Conservation (phyloP, 2,113 vertebrate species). For the Syngnathus typhle region DNA sequence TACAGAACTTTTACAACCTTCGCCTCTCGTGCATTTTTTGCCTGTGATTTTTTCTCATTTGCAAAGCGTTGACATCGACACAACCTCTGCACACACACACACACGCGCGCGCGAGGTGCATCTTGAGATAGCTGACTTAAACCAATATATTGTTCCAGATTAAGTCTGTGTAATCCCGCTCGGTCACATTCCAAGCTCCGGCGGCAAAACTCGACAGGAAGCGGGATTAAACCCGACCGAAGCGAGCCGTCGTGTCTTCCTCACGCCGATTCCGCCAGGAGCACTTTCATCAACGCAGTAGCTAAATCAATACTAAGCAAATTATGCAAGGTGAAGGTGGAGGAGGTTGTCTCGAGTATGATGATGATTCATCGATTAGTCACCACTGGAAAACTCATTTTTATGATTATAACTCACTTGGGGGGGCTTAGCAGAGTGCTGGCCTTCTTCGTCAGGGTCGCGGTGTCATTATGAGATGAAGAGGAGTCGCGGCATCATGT, state of each 20-base stretch:
- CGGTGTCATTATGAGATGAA: neutral
- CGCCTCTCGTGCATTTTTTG: neutral
- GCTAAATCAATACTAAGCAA: constrained; percentile 40
- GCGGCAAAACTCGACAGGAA: constrained; percentile 44
- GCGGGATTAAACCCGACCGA: constrained; percentile 52
- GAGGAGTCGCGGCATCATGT: neutral
- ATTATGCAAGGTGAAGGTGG: constrained; percentile 16
- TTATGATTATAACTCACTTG: neutral
- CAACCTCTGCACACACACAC: constrained; percentile 11
- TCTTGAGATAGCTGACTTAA: constrained; percentile 48
- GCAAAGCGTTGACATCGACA: constrained; percentile 23
- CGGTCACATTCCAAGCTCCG: constrained; percentile 45
- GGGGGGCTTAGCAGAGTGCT: neutral
- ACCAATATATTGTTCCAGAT: constrained; percentile 66
- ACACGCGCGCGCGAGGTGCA: constrained; percentile 24
- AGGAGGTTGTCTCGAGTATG: neutral
- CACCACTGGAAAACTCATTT: neutral
- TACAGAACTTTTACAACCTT: neutral
- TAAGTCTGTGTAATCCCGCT: constrained; percentile 55
- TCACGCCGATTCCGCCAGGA: neutral
- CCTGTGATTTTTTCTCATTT: constrained; percentile 13
- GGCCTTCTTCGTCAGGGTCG: neutral
- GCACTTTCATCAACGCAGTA: neutral
- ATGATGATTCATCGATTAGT: neutral
- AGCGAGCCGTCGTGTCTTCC: constrained; percentile 19